A percentile compares a stretch with the other conserved stretches of the same genome.
Evolutionary conservation across 2,888 invertebrate species (phyloP).

Genomic region (Tillus elongatus): DNA sequence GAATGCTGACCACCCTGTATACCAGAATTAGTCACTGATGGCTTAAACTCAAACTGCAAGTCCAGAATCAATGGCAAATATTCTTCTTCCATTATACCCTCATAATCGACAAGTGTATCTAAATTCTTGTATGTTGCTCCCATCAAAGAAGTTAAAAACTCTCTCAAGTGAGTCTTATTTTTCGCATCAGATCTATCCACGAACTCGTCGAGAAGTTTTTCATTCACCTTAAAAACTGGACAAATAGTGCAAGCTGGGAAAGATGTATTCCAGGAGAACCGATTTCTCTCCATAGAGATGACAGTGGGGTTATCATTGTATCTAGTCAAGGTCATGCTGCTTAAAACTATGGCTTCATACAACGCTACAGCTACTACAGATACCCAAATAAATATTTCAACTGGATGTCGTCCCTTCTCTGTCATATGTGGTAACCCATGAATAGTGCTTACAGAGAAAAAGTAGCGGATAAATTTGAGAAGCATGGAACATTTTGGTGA

Average conservation of each 20-base stretch:
- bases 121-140: conserved; percentile 54
- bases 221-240: conserved; percentile 49
- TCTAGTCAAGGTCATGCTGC: conserved; percentile 52
- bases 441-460: conserved; percentile 32
- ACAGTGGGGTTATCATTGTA: conserved; percentile 64
- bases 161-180: conserved; percentile 47
- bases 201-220: conserved; percentile 46
- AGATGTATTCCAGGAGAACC: conserved; percentile 62
- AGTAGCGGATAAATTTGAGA: conserved; percentile 14
- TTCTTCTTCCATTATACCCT: conserved; percentile 46
- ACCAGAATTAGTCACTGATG: conserved; percentile 39
- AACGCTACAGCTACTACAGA: conserved; percentile 27
- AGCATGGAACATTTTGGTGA: background rate
- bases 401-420: conserved; percentile 22
- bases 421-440: conserved; percentile 34
- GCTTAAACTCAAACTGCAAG: conserved; percentile 46
- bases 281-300: conserved; percentile 64
- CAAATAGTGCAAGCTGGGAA: conserved; percentile 61
- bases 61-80: conserved; percentile 50
- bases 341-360: conserved; percentile 35
- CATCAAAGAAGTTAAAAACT: conserved; percentile 49
- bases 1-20: conserved; percentile 24
- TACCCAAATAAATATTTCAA: conserved; percentile 33
- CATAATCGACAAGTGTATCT: conserved; percentile 47
- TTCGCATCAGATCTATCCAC: conserved; percentile 31